Evolutionary conservation across 37 sponge, comb jelly and placozoan species (phyloP), one percentile per base, ranked within the genome.

Genomic region (Agelas oroides): DNA sequence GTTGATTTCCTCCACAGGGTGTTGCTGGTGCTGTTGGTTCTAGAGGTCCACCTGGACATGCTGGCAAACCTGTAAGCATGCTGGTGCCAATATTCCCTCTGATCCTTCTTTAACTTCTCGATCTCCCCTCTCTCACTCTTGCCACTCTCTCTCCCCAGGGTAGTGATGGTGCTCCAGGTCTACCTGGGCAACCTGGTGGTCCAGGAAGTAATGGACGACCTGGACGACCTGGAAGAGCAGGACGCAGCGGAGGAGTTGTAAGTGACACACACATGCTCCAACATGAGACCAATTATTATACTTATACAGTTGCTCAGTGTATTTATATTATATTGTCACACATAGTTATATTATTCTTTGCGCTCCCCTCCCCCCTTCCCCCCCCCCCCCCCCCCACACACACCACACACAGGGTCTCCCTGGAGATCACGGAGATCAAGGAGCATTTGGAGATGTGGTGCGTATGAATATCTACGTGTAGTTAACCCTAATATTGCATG

Each of bases 371-470:
- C 46, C 46, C 46, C 46, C 46, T 8, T 8, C 46, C 46, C 46
- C 46, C 46, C 46, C 46, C 46, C 46, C 46, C 46, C 46, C 46
- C 46, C 46, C 46, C 46, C 46, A 46, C 46, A 46, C 46, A 46
- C 46, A 46, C n/a, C 63, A 61, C 63, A 23, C 27, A 25, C 62
- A 86, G 86, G 89, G 89, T 0, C 18, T 23, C 28, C 86, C 80
- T 56, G 90, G 90, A 39, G 70, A 69, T 1, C 70, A 90, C 56
- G 90, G 90, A 24, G 80, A 79, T 21, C 85, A 90, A 34, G 90
- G 90, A 24, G 41, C 90, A 23, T 39, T 73, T 53, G 90, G 90
- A 40, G 76, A 84, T n/a, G 19, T 35, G 33, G 86, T 65, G 13
- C 16, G 69, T 33, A 24, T 30, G 34, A 8, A 34, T 30, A 76